Evolutionary conservation across 2,797 vertebrate genomes (phyloP), one percentile per base, ranked within the genome.

Genomic region (Gambusia yucatana): DNA sequence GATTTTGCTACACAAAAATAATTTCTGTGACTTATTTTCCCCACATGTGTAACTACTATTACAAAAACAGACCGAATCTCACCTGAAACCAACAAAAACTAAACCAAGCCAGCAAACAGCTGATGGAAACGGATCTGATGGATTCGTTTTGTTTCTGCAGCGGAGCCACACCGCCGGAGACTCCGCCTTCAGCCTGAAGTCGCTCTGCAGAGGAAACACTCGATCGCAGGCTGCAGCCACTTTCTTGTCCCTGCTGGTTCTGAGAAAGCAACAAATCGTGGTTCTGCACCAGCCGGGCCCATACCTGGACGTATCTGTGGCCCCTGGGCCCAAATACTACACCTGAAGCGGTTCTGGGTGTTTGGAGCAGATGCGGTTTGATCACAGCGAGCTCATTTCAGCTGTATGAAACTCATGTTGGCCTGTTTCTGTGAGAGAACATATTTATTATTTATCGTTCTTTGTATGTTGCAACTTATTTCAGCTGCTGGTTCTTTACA

Each of bases 211-310:
- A 89, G 96, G 96, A 75, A 94, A 92, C 0, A 96, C 93, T 76
- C 96, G 98, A 79, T 94, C 95, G 13, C 96, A 96, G 86, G 96
- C 96, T 16, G 97, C 98, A 7, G 91, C 95, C 78, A 97, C 96
- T 73, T 98, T 99, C 95, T 97, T 97, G 95, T 97, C 96, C 84
- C 93, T 98, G 85, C 95, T 99, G 87, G 94, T 98, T 86, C 96
- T 99, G 82, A 97, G 96, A 80, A 99, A 99, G 84, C 97, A 97
- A 78, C 94, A 96, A 77, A 95, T 94, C n/a, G 93, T 99, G n/a
- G 90, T 96, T 85, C 93, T 99, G 93, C 96, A 96, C 0, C 98
- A 99, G 92, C 95, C 91, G 67, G 91, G 94, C 17, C 97, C 98
- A 0, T 99, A 98, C 84, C 95, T 96, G 47, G 98, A 98, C 93